These are phyloP conservation scores for Hydrocynus forskahlii DNA, from an alignment of 2,797 vertebrate species.

Conservation along the genomic window DNA sequence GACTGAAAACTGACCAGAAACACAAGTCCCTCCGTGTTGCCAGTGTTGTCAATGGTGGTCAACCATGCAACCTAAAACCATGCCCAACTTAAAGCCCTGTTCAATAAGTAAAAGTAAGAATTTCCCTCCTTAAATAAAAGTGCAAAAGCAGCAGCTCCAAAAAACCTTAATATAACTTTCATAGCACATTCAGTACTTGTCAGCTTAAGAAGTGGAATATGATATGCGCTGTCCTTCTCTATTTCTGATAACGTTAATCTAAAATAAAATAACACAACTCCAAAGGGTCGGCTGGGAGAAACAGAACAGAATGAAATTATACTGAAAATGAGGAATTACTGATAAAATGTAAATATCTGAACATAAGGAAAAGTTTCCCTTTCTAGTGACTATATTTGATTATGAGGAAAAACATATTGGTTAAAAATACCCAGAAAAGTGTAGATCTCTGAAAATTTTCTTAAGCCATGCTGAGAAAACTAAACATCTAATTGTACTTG, in stretches of 20 bases:
- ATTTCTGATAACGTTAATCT: background rate
- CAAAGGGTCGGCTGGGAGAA: background rate
- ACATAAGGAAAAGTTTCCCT: background rate
- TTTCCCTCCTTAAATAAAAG: background rate
- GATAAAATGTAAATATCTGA: background rate
- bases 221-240: background rate
- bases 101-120: background rate
- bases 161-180: background rate
- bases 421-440: background rate
- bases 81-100: background rate
- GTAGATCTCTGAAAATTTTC: background rate
- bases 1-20: background rate
- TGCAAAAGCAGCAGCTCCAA: background rate
- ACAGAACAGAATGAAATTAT: background rate
- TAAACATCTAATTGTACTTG: too few species aligned
- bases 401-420: background rate
- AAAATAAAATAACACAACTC: background rate
- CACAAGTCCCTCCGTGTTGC: background rate
- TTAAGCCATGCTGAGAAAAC: too few species aligned
- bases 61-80: background rate
- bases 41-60: background rate
- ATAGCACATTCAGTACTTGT: background rate
- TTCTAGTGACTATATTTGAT: too few species aligned
- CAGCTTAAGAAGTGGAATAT: too few species aligned
- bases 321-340: background rate